Base-by-base conservation (phyloP, 2,888 invertebrate species). In the Mongoloraphidia duomilia region DNA sequence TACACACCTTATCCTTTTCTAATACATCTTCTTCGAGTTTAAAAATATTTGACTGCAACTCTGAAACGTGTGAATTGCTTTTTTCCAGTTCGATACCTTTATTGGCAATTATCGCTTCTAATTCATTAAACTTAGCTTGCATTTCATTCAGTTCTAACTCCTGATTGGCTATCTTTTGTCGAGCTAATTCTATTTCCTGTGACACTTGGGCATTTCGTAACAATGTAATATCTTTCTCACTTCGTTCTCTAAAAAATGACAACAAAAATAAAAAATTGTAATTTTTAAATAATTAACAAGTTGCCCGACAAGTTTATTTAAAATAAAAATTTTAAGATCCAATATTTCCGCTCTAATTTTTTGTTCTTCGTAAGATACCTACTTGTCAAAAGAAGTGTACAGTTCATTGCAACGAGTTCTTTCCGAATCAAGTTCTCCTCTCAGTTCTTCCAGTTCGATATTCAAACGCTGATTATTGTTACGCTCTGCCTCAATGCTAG, bases 201-300 rank as follows among this genome's bases (percentile, higher is more conserved):
- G 87, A 87, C 58, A 88, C 80, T 67, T 86, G 83, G 2, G 88
- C 88, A 63, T 86, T 89, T 44, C 86, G 74, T 48, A 89, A 62
- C 45, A 87, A 64, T 0, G 82, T 82, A 3, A 80, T 79, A 60
- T 87, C 82, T 60, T 85, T 87, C 55, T 86, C 86, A 9, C 80
- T 75, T 44, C 78, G 78, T 57, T 87, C 87, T 55, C 79, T 79
- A 60, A 26, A 67, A 45, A 11, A 40, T 4, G 14, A 14, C 3
- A 40, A 9, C 10, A n/a, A 13, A 41, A 12, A 26, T 26, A 26
- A 26, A 41, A 26, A 26, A 26, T 6, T 26, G 6, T 26, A 3
- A 26, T 1, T 6, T 38, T 38, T 38, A 38, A 38, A 38, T 12
- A 38, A 36, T 10, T 10, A 10, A 36, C 11, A 12, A n/a, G 38